Base-by-base conservation (phyloP, 2,888 invertebrate species). In the Darwinula stevensoni region DNA sequence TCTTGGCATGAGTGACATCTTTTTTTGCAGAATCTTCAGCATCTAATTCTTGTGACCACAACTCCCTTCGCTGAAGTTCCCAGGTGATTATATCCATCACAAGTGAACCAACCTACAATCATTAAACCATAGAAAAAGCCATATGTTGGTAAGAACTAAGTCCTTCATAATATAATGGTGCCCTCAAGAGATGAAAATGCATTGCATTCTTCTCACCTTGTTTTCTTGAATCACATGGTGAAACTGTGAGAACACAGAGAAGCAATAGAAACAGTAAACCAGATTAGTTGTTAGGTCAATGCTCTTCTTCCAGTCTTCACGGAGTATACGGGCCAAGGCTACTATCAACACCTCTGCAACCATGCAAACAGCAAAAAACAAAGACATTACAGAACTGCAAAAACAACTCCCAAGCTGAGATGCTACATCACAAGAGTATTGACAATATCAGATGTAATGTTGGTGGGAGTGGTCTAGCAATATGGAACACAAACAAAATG, bases 261-360 rank as follows among this genome's bases (percentile, higher is more conserved):
- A 86, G 49, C 86, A 91, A 51, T 86, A 84, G 56, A 94, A 94
- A 44, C 82, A 76, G 50, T 84, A 82, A 39, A 88, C 73, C 47
- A 97, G 78, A 53, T 88, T 88, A 42, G 84, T 88, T 42, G 86
- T 82, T 36, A 97, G 56, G 50, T 94, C 88, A 45, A 88, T 71
- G 50, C 80, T 91, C 48, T 78, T 69, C 52, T 78, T 78, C 78
- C 88, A 94, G 55, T 97, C 94, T 57, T 97, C 97, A 40, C 91
- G 64, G 33, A 97, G 57, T 17, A 94, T 86, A 47, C 97, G 63
- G 9, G 88, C 78, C 42, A 97, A 58, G 27, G 91, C 94, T 56
- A 88, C 88, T 31, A 97, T 59, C 33, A 91, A 64, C 27, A 84
- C 80, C 30, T 31, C 34, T 36, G 17, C 27, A 31, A 28, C 31